Base-by-base conservation (phyloP, 1,140 invertebrate genomes). In the Latrodectus geometricus region DNA sequence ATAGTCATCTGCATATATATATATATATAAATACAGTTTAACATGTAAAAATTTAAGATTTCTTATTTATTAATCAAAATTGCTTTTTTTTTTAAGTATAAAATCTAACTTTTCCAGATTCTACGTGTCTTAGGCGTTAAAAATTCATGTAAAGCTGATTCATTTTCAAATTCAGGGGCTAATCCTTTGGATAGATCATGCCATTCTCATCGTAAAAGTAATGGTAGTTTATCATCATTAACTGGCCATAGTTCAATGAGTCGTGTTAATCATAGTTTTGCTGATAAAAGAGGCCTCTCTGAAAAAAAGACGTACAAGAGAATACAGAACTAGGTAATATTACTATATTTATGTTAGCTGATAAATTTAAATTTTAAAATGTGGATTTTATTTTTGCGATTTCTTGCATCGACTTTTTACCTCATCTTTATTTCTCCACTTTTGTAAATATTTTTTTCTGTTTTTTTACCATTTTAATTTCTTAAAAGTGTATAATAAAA, bases 191-290 rank as follows among this genome's bases (percentile, higher is more conserved):
- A 50, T 52, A 77, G 80, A n/a, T 74, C 88, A 7, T 87, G 88
- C 61, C 72, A 86, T 61, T 88, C 89, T 17, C 86, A 89, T 65
- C 82, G 89, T 20, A 88, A 91, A 80, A 87, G 90, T 21, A 95
- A 95, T 89, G 95, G 95, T 65, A 96, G 95, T 88, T 94, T 96
- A 91, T 96, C 95, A 0, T 96, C 95, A 0, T 91, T 96, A n/a
- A 89, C 88, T 12, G 86, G 85, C 7, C 82, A 77, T 15, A 88
- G 88, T 61, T 88, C 88, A 8, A 65, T 23, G 11, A 88, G 88
- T 66, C 65, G 83, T 21, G 78, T 77, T 61, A 86, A 72, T 66
- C 88, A 86, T 21, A 86, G 72, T 72, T 83, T 86, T 61, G 50
- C 52, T 20, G 88, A 88, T 52, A 88, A 86, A 68, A 88, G 88